phyloP scores from a whole-genome alignment of 2,797 vertebrate species.

The Lacerta agilis region DNA sequence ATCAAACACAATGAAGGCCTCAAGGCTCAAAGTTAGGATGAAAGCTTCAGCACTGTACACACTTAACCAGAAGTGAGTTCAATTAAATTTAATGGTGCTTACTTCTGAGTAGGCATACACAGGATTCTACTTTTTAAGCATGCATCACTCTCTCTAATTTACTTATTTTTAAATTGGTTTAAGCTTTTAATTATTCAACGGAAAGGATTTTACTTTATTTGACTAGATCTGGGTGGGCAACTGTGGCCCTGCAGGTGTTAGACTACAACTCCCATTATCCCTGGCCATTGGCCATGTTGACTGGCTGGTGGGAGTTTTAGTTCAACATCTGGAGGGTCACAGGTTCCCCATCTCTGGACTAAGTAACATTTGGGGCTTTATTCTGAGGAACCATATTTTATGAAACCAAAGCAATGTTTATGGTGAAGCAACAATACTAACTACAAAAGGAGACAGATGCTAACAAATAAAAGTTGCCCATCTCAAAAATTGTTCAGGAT shows the following conservation, averaged over 20 bases:
- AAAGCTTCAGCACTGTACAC: neutral
- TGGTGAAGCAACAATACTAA: neutral
- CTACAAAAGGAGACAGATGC: neutral
- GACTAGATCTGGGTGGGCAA: neutral
- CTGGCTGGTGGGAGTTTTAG: too few relatives aligned
- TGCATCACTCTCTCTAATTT: neutral
- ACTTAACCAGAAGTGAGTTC: neutral
- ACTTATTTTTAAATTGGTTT: neutral
- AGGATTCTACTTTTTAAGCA: neutral
- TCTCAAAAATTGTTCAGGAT: neutral
- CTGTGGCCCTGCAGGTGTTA: too few relatives aligned
- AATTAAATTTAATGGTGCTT: neutral
- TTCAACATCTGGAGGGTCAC: too few relatives aligned
- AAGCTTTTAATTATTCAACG: conserved; percentile 5
- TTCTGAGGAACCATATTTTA: neutral
- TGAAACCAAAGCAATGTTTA: neutral
- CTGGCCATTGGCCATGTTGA: too few relatives aligned
- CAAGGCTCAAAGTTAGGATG: neutral
- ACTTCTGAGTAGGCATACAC: neutral
- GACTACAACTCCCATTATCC: too few relatives aligned
- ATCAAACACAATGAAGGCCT: neutral
- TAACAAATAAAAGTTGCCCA: neutral
- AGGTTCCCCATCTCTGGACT: too few relatives aligned
- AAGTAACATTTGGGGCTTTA: neutral
- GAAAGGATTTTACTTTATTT: conserved; percentile 34